phyloP scores from a whole-genome alignment of 2,888 invertebrate species.

The Apotomis turbidana region DNA sequence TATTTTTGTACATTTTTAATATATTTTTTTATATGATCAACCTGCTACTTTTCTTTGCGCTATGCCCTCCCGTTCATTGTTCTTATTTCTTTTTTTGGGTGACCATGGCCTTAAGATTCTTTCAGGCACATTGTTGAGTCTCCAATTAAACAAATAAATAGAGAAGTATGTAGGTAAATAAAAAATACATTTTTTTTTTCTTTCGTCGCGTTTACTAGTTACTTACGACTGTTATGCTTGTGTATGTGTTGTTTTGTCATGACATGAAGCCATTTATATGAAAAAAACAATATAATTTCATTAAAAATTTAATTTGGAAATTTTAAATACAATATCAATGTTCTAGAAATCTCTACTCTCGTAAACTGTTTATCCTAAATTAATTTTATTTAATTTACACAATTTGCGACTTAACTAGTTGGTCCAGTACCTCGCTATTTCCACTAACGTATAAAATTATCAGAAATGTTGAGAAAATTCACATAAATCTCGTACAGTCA shows the following conservation, averaged over 20 bases:
- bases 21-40: constrained; percentile 54
- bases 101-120: too few relatives aligned
- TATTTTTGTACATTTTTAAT: constrained; percentile 62
- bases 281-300: constrained; percentile 44
- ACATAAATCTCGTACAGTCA: constrained; percentile 46
- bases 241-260: too few relatives aligned
- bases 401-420: constrained; percentile 55
- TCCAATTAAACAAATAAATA: too few relatives aligned
- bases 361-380: constrained; percentile 52
- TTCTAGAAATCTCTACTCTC: constrained; percentile 54
- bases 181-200: too few relatives aligned
- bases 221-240: too few relatives aligned
- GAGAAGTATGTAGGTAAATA: too few relatives aligned
- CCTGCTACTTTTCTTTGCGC: constrained; percentile 41
- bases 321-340: constrained; percentile 78
- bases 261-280: too few relatives aligned
- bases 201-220: too few relatives aligned
- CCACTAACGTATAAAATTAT: constrained; percentile 59
- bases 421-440: constrained; percentile 60
- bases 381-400: constrained; percentile 68
- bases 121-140: too few relatives aligned
- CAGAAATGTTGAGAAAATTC: constrained; percentile 48
- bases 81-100: too few relatives aligned
- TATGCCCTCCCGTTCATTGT: background rate
- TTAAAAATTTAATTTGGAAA: constrained; percentile 70